Evolutionary conservation across 2,113 vertebrate species (phyloP), one percentile per base, ranked within the genome.

Genomic region (Labrus mixtus): DNA sequence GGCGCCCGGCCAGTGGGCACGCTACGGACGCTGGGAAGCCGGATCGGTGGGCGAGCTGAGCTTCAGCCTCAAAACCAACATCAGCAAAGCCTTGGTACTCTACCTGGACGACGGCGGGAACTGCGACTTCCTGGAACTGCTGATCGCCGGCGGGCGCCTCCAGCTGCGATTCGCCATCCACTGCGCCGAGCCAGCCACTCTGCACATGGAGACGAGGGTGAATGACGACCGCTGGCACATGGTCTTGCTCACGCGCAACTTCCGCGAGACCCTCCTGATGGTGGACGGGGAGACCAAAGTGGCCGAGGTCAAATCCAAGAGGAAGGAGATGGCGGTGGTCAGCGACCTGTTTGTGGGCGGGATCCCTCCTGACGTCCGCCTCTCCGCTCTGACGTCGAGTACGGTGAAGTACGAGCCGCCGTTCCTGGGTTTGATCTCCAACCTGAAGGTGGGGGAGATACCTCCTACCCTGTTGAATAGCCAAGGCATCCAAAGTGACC

Each of bases 71-170:
- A 96, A 96, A 89, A 97, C 96, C 86, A 98, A 98, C 79, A 79
- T 94, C 66, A 95, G 96, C 68, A 95, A 96, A 78, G 96, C 96
- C 16, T 84, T 98, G 72, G 94, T 98, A 61, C 96, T 98, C 48
- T 98, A 98, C 91, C 91, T 97, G 83, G 97, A 98, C 1, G 97
- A 98, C 16, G 97, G 96, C 0, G 97, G 97, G 48, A 96, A 97
- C 93, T 98, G 97, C 6, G 97, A 98, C 94, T 98, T 98, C 86
- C 45, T 98, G 93, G 97, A 98, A 93, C 94, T 98, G 55, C 87
- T 97, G 79, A 91, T 98, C 4, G 86, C 94, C 9, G 95, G 93
- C 0, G 96, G 97, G 3, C 95, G 95, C 11, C 94, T 97, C 43
- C 94, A 96, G 57, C 87, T 98, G 61, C 96, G 96, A 66, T 97